Conservation (phyloP, 2,113 vertebrate genomes). For the Callipepla squamata region DNA sequence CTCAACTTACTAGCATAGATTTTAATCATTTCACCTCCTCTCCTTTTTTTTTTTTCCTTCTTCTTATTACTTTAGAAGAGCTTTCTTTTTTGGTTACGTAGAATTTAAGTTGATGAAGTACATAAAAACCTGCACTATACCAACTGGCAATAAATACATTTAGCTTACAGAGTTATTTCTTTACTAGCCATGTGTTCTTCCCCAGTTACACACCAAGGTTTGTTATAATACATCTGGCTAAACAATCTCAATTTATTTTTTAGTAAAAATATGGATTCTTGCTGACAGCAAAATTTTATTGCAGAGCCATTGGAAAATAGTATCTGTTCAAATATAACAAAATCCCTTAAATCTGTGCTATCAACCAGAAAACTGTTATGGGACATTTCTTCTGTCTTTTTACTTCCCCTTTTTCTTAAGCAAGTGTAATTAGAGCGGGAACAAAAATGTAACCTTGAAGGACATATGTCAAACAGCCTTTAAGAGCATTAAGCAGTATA, state of each 20-base stretch:
- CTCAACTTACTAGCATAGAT: conserved; percentile 14
- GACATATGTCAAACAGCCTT: background rate
- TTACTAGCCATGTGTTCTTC: background rate
- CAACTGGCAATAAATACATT: background rate
- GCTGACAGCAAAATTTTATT: conserved; percentile 39
- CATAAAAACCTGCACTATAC: conserved; percentile 1
- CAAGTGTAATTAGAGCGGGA: background rate
- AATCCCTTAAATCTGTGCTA: background rate
- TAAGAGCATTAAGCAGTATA: background rate
- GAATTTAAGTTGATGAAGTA: background rate
- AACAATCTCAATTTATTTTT: conserved; percentile 46
- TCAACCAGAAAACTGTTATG: conserved; percentile 1
- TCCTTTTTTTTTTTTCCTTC: background rate
- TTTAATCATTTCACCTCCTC: background rate
- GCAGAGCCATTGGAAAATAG: conserved; percentile 5
- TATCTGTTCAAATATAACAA: conserved; percentile 18
- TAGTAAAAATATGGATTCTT: conserved; percentile 36
- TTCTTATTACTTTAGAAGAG: background rate
- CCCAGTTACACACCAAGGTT: background rate
- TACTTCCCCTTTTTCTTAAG: background rate
- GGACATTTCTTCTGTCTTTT: background rate
- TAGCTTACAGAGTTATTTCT: conserved; percentile 26
- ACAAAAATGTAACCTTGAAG: conserved; percentile 4
- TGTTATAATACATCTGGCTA: conserved; percentile 15
- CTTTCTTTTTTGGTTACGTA: background rate